phyloP scores from a whole-genome alignment of 37 sponge, comb jelly and placozoan species.

The Mnemiopsis leidyi region DNA sequence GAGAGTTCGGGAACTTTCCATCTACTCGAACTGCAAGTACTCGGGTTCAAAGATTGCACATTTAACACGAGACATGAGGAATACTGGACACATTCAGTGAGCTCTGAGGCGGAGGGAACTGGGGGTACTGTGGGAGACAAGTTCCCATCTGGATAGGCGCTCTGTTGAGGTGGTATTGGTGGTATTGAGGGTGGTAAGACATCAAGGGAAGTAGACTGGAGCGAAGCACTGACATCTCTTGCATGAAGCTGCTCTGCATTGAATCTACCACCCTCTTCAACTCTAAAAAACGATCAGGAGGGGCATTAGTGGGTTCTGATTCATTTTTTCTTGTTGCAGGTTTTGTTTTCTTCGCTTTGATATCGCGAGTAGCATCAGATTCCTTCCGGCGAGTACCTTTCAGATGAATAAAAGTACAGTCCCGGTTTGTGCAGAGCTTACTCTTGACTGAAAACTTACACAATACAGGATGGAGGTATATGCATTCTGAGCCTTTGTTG shows the following conservation, averaged over 20 bases:
- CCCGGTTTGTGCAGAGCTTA: background rate
- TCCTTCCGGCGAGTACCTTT: background rate
- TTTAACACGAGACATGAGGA: background rate
- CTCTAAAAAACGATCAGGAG: conserved; percentile 19
- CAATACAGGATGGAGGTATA: conserved; percentile 4
- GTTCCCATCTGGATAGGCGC: too few species aligned
- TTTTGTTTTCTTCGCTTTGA: too few species aligned
- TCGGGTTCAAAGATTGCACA: background rate
- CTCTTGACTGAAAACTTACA: conserved; percentile 22
- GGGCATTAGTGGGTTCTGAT: too few species aligned
- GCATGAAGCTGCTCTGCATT: background rate
- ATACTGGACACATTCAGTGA: background rate
- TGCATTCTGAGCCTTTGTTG: background rate
- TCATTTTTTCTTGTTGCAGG: too few species aligned
- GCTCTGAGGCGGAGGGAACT: background rate
- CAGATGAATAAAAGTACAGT: background rate
- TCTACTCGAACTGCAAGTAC: background rate
- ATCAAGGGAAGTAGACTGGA: too few species aligned
- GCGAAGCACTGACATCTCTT: too few species aligned
- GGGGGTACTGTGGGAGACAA: too few species aligned
- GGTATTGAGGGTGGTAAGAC: too few species aligned
- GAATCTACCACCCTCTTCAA: background rate
- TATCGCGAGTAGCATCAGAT: too few species aligned
- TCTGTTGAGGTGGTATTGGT: too few species aligned
- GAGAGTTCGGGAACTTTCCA: background rate